Evolutionary conservation across 2,888 invertebrate species (phyloP), one percentile per base, ranked within the genome.

Genomic region (Exephanes ischioxanthus): DNA sequence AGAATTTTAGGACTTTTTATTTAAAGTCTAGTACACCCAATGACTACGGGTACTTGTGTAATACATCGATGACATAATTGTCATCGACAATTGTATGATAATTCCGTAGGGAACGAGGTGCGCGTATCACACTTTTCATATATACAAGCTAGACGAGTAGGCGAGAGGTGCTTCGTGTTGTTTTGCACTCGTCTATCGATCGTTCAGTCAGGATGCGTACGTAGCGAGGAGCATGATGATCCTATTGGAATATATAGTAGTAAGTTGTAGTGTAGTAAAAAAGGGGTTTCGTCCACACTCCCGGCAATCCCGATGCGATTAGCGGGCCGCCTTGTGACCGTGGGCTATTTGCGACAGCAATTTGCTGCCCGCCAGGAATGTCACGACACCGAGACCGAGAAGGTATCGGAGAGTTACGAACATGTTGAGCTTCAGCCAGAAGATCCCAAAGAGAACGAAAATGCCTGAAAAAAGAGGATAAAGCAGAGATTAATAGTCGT

Each of bases 361-460:
- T 89, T 98, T 96, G 94, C 99, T 99, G 1, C 99, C 99, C 85
- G 97, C 96, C 55, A 99, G 96, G 96, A 99, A 99, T 80, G 99
- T 99, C 88, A 99, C 95, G 55, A 97, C 95, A 81, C 97, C 98
- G 80, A 99, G 95, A 84, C 97, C 96, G 88, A 97, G 95, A 90
- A 99, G 95, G 95, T 98, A 98, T 90, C 98, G 97, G 90, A 99
- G 95, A 22, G 99, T 99, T 89, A 97, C 96, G 95, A 99, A 99
- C 99, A 99, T 99, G 92, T 98, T 97, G 90, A 99, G 95, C 92
- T 97, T 96, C 89, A 98, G 94, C 99, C 99, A 99, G 95, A 99
- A 98, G 91, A 97, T 94, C 77, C 96, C 97, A 95, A 99, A 99
- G 79, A 99, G 96, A 0, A 95, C 95, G 91, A 99, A 97, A 81